These are phyloP conservation scores for Euleptes europaea DNA, from an alignment of 2,113 vertebrate genomes.

Conservation along the genomic window DNA sequence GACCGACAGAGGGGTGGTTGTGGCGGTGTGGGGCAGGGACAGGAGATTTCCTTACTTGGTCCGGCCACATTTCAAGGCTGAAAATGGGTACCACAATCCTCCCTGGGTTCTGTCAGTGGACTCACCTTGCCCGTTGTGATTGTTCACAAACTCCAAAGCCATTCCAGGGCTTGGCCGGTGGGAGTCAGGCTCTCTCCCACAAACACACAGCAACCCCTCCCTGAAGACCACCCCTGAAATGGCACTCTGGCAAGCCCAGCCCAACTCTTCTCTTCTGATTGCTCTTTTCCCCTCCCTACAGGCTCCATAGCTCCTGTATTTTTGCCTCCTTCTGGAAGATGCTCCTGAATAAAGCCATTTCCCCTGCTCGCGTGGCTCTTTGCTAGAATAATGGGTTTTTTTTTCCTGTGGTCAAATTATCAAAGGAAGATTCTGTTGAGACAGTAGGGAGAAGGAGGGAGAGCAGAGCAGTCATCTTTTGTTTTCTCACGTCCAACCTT, in stretches of 20 bases:
- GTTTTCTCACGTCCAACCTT: rapidly evolving
- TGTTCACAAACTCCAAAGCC: not conserved
- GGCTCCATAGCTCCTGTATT: conserved; percentile 65
- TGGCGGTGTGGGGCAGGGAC: not conserved
- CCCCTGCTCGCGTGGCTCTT: conserved; percentile 17
- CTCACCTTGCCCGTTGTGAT: no score
- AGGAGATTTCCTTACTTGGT: not conserved
- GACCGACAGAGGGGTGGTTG: not conserved
- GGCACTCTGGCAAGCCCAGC: not conserved
- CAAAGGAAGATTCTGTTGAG: not conserved
- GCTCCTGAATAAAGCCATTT: conserved; percentile 66
- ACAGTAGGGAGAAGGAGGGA: not conserved
- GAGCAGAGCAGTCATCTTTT: not conserved
- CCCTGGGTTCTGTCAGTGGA: not conserved
- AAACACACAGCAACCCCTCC: not conserved
- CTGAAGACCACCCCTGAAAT: not conserved
- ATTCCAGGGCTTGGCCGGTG: not conserved
- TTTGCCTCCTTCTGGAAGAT: conserved; percentile 65
- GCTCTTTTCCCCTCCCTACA: conserved; percentile 63
- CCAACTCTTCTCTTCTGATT: conserved; percentile 49
- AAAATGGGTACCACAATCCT: not conserved
- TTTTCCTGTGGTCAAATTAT: conserved; percentile 1
- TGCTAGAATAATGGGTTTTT: conserved; percentile 15
- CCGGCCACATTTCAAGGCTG: not conserved
- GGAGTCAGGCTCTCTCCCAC: not conserved